phyloP scores from a whole-genome alignment of 2,888 invertebrate genomes.

The Chrysopilus asiliformis region DNA sequence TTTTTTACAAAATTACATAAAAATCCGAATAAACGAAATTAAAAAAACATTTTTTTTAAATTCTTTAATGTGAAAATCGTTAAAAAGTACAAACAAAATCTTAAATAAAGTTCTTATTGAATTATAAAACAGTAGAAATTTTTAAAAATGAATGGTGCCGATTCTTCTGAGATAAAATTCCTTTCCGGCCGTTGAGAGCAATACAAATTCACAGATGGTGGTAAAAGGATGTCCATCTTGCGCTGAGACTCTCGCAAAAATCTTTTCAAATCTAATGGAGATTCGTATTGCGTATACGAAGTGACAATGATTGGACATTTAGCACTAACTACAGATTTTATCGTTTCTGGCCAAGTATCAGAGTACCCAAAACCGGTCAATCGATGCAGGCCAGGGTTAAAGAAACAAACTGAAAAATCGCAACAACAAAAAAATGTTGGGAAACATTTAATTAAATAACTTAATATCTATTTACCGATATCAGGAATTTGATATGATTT shows the following conservation, averaged over 20 bases:
- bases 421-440: conserved; percentile 3
- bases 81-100: too few relatives aligned
- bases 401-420: conserved; percentile 47
- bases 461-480: conserved; percentile 35
- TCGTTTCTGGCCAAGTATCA: conserved; percentile 55
- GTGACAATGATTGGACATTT: conserved; percentile 50
- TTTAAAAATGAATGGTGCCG: conserved; percentile 55
- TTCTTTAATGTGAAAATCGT: too few relatives aligned
- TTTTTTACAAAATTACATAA: too few relatives aligned
- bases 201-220: conserved; percentile 48
- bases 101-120: too few relatives aligned
- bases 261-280: conserved; percentile 46
- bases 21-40: too few relatives aligned
- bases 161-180: conserved; percentile 60
- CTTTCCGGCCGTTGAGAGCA: conserved; percentile 56
- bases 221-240: conserved; percentile 39
- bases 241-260: conserved; percentile 40
- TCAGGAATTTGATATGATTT: conserved; percentile 41
- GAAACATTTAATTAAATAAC: conserved; percentile 8
- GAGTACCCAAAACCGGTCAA: conserved; percentile 45
- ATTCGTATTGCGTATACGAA: conserved; percentile 52
- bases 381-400: conserved; percentile 59
- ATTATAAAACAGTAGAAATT: conserved; percentile 52
- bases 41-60: too few relatives aligned
- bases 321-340: conserved; percentile 41